Conservation (phyloP, 2,888 invertebrate genomes). For the Megalurothrips usitatus region DNA sequence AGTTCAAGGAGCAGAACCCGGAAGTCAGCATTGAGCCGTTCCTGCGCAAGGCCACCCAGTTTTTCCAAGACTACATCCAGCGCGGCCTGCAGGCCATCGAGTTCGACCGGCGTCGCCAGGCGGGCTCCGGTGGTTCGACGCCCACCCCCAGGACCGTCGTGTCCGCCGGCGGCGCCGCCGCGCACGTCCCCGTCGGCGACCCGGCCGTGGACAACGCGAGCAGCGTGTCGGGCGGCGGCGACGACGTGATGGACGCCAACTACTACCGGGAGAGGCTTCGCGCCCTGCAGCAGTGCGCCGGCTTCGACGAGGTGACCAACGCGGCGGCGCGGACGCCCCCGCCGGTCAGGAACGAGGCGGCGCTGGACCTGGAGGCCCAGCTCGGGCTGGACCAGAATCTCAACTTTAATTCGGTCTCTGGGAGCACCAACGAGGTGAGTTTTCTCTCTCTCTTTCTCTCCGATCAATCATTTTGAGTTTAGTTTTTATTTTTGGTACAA, state of each 20-base stretch:
- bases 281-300: not conserved
- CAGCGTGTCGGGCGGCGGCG: not conserved
- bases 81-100: slow-evolving; percentile 65
- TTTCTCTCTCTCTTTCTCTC: not conserved
- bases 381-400: not conserved
- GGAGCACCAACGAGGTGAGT: not conserved
- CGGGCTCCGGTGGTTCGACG: not conserved
- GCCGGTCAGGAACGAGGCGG: not conserved
- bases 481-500: not conserved
- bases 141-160: not conserved
- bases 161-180: not conserved
- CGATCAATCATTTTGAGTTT: not conserved
- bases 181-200: not conserved
- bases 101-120: slow-evolving; percentile 42
- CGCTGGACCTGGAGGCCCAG: not conserved
- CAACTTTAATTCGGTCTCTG: not conserved
- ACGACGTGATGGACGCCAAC: not conserved
- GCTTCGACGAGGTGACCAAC: not conserved
- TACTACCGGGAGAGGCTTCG: not conserved
- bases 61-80: slow-evolving; percentile 82
- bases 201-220: not conserved
- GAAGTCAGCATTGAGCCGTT: slow-evolving; percentile 82
- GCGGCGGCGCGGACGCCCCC: not conserved
- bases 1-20: slow-evolving; percentile 69
- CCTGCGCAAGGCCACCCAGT: slow-evolving; percentile 74